Base-by-base conservation (phyloP, 2,113 vertebrate species). In the Gavialis gangeticus region DNA sequence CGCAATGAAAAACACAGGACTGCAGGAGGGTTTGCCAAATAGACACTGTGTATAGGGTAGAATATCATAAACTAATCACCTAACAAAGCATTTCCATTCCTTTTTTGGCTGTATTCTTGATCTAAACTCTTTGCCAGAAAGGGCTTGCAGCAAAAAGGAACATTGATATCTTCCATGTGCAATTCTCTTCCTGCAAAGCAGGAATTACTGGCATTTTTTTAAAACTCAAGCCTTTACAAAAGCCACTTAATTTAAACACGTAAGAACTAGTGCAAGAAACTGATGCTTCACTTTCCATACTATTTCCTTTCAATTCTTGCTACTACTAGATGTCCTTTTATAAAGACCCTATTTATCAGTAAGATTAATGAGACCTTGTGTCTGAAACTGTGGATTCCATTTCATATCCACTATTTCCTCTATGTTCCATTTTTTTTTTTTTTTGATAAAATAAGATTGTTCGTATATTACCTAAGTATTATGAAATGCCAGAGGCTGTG, bases 1-100 rank as follows among this genome's bases (percentile, higher is more conserved):
- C 97, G 97, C 97, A 97, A 97, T 97, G 97, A 98, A 98, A 98
- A 97, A 97, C 96, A 96, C 79, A 77, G 96, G 95, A 78, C 97
- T 93, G 95, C 86, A 58, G 95, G 95, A 97, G 88, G 91, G 87
- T 96, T 97, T 98, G 98, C 98, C 97, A 97, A 98, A 97, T 92
- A 97, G 84, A 94, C 82, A 94, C 96, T 96, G 94, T 91, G 94
- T 96, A 96, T 90, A 96, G 96, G 96, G 93, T 87, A 94, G 96
- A 84, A 93, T 97, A 96, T 97, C 96, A 94, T 95, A 96, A 98
- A 97, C 96, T 94, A 93, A 97, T 97, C 76, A 13, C 96, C 94
- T 4, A 97, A 95, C 91, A 96, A 82, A 93, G 87, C 90, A 85
- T 96, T 94, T 95, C 87, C 93, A 92, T 95, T 95, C 96, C 96